phyloP scores from a whole-genome alignment of 2,797 vertebrate genomes.

The Chelmon rostratus region DNA sequence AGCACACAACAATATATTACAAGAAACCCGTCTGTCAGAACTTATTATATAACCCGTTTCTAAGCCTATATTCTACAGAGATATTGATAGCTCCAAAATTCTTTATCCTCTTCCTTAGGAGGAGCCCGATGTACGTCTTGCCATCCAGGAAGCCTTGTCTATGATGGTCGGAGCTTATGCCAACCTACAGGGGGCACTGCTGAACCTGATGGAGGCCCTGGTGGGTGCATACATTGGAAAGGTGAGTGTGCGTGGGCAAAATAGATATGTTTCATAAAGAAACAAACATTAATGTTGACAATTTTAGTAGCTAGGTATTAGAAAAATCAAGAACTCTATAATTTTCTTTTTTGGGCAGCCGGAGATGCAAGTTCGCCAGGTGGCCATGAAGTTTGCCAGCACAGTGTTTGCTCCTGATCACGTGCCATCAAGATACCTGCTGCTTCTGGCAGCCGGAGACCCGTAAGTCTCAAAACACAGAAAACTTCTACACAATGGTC shows the following conservation, averaged over 20 bases:
- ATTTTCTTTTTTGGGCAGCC: constrained; percentile 84
- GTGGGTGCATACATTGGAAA: constrained; percentile 97
- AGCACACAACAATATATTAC: neutral
- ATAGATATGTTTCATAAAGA: neutral
- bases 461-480: constrained; percentile 86
- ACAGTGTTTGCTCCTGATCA: constrained; percentile 96
- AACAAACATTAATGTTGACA: neutral
- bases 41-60: neutral
- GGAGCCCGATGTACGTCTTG: constrained; percentile 94
- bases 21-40: neutral
- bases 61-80: neutral
- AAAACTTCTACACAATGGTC: neutral
- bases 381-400: constrained; percentile 98
- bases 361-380: constrained; percentile 97
- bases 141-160: constrained; percentile 97
- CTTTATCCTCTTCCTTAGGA: constrained; percentile 83
- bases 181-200: constrained; percentile 95
- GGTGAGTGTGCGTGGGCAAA: constrained; percentile 74
- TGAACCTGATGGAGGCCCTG: constrained; percentile 98
- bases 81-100: constrained; percentile 1
- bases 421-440: constrained; percentile 96
- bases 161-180: constrained; percentile 99
- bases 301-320: neutral
- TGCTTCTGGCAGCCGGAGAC: constrained; percentile 96
- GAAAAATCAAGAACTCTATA: neutral